A percentile compares a stretch with the other conserved stretches of the same genome.
phyloP scores from a whole-genome alignment of 2,797 vertebrate genomes.

The Notolepis coatsorum region DNA sequence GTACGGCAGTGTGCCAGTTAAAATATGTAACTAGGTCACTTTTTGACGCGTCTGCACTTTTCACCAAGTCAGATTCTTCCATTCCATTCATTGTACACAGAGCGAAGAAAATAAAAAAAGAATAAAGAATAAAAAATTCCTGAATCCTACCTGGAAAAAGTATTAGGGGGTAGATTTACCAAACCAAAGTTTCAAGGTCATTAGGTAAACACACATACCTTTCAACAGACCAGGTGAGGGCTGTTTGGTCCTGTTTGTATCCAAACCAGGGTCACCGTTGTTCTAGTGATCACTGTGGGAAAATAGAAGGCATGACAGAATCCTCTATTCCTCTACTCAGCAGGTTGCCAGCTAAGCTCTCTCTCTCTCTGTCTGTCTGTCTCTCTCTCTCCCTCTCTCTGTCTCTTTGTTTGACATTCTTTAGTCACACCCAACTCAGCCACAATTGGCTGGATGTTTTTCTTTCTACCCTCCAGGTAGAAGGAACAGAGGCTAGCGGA shows the following conservation, averaged over 20 bases:
- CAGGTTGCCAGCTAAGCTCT: slow-evolving; percentile 23
- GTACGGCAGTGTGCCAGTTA: too few species aligned
- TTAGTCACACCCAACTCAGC: slow-evolving; percentile 87
- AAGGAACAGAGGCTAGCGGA: slow-evolving; percentile 17
- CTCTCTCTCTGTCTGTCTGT: too few species aligned
- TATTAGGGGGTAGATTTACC: not conserved
- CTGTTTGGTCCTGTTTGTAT: too few species aligned
- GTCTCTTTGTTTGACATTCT: slow-evolving; percentile 84
- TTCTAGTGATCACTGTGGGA: slow-evolving; percentile 32
- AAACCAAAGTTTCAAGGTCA: slow-evolving; percentile 46
- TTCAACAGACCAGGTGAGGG: slow-evolving; percentile 28
- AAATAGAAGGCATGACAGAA: slow-evolving; percentile 46
- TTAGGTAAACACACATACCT: slow-evolving; percentile 50
- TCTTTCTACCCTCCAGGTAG: slow-evolving; percentile 57
- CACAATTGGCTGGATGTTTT: slow-evolving; percentile 80
- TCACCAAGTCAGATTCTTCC: too few species aligned
- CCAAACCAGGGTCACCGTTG: slow-evolving; percentile 13
- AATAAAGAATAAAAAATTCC: not conserved
- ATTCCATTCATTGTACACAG: too few species aligned
- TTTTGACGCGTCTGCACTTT: too few species aligned
- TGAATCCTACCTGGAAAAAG: not conserved
- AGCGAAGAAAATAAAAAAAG: too few species aligned
- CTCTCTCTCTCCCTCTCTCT: not conserved
- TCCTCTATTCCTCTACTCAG: slow-evolving; percentile 27
- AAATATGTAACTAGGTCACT: too few species aligned